Evolutionary conservation across 1,140 invertebrate genomes (phyloP).

Genomic region (Eupristina koningsbergeri): DNA sequence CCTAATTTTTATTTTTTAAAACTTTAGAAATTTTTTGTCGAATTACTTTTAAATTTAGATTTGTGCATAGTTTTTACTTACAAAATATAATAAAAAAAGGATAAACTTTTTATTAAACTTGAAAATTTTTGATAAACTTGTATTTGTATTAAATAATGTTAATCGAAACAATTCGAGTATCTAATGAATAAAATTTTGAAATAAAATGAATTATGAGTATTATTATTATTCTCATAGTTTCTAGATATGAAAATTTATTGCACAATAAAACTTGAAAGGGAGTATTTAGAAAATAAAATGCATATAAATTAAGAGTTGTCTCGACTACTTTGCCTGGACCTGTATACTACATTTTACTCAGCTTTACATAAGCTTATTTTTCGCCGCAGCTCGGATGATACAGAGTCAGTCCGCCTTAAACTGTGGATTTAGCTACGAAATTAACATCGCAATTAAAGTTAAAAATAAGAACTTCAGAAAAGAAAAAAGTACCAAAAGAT

Average conservation of each 20-base stretch:
- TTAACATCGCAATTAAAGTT: not conserved
- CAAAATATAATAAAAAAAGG: too few species aligned
- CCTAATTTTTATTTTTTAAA: too few species aligned
- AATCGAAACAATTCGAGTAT: not conserved
- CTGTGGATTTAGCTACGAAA: not conserved
- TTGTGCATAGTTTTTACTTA: too few species aligned
- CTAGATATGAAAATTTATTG: not conserved
- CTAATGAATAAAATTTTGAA: not conserved
- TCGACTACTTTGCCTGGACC: not conserved
- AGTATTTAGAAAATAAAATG: not conserved
- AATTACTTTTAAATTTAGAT: too few species aligned
- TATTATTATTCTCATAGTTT: not conserved
- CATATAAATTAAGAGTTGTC: not conserved
- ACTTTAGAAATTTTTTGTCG: too few species aligned
- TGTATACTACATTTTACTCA: not conserved
- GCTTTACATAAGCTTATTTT: constrained; percentile 3
- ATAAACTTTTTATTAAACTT: too few species aligned
- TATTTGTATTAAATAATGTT: not conserved
- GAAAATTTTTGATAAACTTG: too few species aligned
- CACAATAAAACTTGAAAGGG: not conserved
- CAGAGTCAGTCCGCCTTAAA: not conserved
- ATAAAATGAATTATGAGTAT: not conserved
- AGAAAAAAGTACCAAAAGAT: not conserved
- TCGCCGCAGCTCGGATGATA: not conserved
- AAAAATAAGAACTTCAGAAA: not conserved